Conservation (phyloP, 2,113 vertebrate genomes). For the Semnopithecus entellus region DNA sequence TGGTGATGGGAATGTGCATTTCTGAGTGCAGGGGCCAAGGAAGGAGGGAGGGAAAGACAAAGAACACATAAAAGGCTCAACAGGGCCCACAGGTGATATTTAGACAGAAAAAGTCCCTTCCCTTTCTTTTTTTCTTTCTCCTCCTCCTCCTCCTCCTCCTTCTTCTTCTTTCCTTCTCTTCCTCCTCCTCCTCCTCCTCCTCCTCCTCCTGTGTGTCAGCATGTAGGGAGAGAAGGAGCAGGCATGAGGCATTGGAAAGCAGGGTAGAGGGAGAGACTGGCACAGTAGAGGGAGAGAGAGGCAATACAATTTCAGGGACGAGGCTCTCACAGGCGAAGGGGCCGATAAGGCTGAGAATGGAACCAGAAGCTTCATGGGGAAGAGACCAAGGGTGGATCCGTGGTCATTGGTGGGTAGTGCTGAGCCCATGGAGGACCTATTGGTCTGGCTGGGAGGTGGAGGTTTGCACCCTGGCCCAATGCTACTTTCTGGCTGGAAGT, state of each 20-base stretch:
- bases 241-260: neutral
- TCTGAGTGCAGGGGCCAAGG: neutral
- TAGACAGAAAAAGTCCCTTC: too few species aligned
- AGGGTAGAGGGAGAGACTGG: neutral
- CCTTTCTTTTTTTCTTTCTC: fast-evolving
- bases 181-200: too few species aligned
- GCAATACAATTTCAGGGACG: neutral
- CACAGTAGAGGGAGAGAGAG: neutral
- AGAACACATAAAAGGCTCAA: neutral
- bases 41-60: neutral
- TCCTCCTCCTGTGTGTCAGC: too few species aligned
- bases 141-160: too few species aligned
- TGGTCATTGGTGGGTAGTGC: too few species aligned
- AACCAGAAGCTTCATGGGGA: neutral
- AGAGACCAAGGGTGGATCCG: neutral
- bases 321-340: neutral
- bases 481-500: neutral
- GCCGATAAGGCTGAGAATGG: neutral
- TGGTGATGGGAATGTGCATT: neutral
- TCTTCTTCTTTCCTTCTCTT: too few species aligned
- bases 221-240: neutral
- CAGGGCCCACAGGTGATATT: neutral
- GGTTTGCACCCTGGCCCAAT: too few species aligned
- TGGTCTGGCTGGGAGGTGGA: neutral
- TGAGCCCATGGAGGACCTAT: neutral